Percentiles rank a stretch among this genome's conserved stretches.
phyloP scores from a whole-genome alignment of 2,888 invertebrate genomes.

The Synergus laeviventris region DNA sequence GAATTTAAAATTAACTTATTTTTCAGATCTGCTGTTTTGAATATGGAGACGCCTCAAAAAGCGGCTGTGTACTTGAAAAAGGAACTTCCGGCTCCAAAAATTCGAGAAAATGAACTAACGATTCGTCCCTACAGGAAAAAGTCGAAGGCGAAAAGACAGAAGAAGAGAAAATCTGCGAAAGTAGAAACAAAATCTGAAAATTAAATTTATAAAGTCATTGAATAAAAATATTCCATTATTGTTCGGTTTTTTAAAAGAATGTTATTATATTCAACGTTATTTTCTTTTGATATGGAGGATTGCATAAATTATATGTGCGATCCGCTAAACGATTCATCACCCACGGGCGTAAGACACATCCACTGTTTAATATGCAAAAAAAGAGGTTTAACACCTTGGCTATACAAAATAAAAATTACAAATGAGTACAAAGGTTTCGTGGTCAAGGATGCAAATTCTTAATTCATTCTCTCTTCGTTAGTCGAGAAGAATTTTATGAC shows the following conservation, averaged over 20 bases:
- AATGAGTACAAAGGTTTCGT: neutral
- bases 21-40: slow-evolving; percentile 15
- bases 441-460: neutral
- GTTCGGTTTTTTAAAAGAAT: no score
- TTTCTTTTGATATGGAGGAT: neutral
- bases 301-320: neutral
- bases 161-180: neutral
- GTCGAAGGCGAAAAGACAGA: neutral
- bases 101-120: neutral
- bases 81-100: slow-evolving; percentile 7
- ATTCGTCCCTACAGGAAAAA: neutral
- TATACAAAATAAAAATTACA: neutral
- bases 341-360: neutral
- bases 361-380: neutral
- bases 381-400: neutral
- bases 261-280: neutral
- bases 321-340: neutral
- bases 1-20: slow-evolving; percentile 3
- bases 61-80: slow-evolving; percentile 7
- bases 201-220: neutral
- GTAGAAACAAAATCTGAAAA: neutral
- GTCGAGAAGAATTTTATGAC: neutral
- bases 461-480: neutral
- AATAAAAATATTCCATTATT: no score
- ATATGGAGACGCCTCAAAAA: neutral